Evolutionary conservation across 1,140 invertebrate genomes (phyloP).

Genomic region (Lordiphosa mommai): DNA sequence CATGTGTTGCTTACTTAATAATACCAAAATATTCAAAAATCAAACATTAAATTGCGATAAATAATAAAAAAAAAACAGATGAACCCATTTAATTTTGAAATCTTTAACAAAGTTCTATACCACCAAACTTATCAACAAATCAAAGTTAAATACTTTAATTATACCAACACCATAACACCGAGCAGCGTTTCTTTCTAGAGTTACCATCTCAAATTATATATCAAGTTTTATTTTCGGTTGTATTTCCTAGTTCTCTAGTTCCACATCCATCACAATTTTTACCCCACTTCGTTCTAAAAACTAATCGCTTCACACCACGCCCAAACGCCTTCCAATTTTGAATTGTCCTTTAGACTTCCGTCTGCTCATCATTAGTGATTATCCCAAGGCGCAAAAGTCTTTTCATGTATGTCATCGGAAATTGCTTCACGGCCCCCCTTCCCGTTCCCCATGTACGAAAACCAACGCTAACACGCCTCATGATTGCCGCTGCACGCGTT

Average conservation of each 20-base stretch:
- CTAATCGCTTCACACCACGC: conserved; percentile 48
- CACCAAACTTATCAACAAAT: too few relatives aligned
- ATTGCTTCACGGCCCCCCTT: conserved; percentile 42
- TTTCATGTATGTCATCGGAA: conserved; percentile 71
- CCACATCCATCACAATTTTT: not conserved
- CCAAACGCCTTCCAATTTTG: conserved; percentile 28
- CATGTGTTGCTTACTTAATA: too few relatives aligned
- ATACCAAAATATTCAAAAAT: too few relatives aligned
- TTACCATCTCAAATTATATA: too few relatives aligned
- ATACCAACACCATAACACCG: too few relatives aligned
- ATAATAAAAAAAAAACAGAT: too few relatives aligned
- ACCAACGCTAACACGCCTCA: conserved; percentile 59
- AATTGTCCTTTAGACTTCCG: conserved; percentile 28
- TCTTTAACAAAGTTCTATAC: too few relatives aligned
- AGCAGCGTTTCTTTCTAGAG: too few relatives aligned
- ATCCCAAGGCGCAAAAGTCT: conserved; percentile 44
- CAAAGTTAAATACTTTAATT: too few relatives aligned
- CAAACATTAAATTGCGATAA: too few relatives aligned
- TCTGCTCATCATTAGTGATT: conserved; percentile 41
- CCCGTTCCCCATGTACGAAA: not conserved
- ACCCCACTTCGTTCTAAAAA: not conserved
- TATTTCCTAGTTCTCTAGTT: not conserved
- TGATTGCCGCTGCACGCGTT: conserved; percentile 68
- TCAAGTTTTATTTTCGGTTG: not conserved
- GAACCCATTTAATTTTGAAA: too few relatives aligned